phyloP scores from a whole-genome alignment of 2,888 invertebrate genomes.

The Colostygia pectinataria region DNA sequence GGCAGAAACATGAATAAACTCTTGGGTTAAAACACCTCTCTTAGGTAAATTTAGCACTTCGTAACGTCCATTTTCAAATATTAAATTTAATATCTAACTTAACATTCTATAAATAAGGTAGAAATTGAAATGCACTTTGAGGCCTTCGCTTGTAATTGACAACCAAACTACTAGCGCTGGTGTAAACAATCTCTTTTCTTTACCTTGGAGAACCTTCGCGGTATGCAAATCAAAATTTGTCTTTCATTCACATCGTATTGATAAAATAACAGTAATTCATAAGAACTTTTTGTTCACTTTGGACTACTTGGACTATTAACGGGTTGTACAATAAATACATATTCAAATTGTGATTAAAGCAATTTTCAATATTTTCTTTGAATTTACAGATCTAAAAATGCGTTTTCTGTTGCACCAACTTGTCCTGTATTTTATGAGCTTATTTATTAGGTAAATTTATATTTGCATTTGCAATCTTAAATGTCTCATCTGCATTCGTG shows the following conservation, averaged over 20 bases:
- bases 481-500: conserved; percentile 44
- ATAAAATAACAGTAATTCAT: conserved; percentile 46
- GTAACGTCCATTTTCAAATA: too few species aligned
- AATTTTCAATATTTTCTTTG: too few species aligned
- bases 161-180: conserved; percentile 22
- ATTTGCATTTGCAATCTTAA: conserved; percentile 20
- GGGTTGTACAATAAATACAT: conserved; percentile 16
- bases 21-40: too few species aligned
- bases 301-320: conserved; percentile 40
- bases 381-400: too few species aligned
- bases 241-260: conserved; percentile 43
- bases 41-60: too few species aligned
- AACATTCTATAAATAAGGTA: too few species aligned
- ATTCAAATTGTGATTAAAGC: background rate
- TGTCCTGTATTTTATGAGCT: too few species aligned
- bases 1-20: conserved; percentile 26
- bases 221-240: conserved; percentile 40
- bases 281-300: conserved; percentile 37
- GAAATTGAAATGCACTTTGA: too few species aligned
- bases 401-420: too few species aligned
- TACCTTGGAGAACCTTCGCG: conserved; percentile 13
- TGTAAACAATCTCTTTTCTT: conserved; percentile 32
- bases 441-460: conserved; percentile 9
- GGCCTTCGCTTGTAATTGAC: conserved; percentile 36
- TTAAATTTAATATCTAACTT: too few species aligned